Conservation (phyloP, 2,888 invertebrate species). For the Euzophera pinguis region DNA sequence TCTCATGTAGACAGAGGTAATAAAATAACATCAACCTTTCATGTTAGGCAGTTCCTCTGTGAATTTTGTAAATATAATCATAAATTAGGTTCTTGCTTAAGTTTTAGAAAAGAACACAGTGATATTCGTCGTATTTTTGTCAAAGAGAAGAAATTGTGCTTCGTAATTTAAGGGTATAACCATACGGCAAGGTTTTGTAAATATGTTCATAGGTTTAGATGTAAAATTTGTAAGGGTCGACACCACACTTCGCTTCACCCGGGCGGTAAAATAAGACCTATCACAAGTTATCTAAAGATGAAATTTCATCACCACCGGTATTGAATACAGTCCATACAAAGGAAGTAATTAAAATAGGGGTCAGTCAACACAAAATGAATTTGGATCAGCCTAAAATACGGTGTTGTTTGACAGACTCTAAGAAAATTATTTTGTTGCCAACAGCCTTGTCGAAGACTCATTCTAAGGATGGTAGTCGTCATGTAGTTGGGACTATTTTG, state of each 20-base stretch:
- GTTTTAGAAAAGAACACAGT: neutral
- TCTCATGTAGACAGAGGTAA: too few species aligned
- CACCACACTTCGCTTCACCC: too few species aligned
- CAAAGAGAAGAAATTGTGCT: neutral
- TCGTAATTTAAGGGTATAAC: conserved; percentile 7
- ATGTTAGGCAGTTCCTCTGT: neutral
- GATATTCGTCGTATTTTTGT: conserved; percentile 1
- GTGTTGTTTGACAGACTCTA: too few species aligned
- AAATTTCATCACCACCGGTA: too few species aligned
- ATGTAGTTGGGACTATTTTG: neutral
- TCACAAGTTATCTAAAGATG: too few species aligned
- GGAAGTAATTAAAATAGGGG: too few species aligned
- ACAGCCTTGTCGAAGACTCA: conserved; percentile 10
- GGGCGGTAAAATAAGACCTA: too few species aligned
- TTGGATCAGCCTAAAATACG: too few species aligned
- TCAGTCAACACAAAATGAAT: too few species aligned
- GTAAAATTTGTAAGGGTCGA: too few species aligned
- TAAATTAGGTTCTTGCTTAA: conserved; percentile 9
- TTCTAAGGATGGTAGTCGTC: neutral
- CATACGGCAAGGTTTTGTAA: neutral
- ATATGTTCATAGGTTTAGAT: neutral
- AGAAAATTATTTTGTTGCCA: conserved; percentile 9
- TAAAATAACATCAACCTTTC: neutral
- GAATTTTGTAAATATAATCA: conserved; percentile 1
- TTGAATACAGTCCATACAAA: too few species aligned